Percentiles rank a stretch among this genome's conserved stretches.
Conservation (phyloP, 2,113 vertebrate species). For the Triplophysa tibetana region DNA sequence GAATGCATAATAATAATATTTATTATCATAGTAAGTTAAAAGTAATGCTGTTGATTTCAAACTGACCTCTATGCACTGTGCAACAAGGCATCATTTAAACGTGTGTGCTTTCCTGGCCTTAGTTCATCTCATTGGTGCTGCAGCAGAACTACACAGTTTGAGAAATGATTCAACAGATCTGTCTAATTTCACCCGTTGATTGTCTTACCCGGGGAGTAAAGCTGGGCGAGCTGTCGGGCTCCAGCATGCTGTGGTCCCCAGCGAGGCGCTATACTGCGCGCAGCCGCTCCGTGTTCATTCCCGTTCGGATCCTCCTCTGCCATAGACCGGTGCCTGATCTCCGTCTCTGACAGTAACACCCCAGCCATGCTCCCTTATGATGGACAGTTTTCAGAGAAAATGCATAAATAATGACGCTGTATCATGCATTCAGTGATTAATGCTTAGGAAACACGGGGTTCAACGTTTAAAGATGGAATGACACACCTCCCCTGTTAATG, state of each 20-base stretch:
- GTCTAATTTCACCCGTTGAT: not conserved
- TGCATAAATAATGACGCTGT: slow-evolving; percentile 55
- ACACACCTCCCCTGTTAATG: slow-evolving; percentile 42
- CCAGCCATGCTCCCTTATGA: slow-evolving; percentile 64
- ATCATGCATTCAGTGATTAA: slow-evolving; percentile 15
- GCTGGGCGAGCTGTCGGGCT: slow-evolving; percentile 73
- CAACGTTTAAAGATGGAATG: slow-evolving; percentile 10
- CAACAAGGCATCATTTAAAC: not conserved
- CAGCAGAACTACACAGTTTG: not conserved
- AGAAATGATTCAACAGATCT: not conserved
- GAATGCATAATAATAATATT: too few relatives aligned
- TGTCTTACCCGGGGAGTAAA: slow-evolving; percentile 76
- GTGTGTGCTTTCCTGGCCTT: not conserved
- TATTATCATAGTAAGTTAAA: not conserved
- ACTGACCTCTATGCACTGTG: not conserved
- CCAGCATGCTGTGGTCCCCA: slow-evolving; percentile 80
- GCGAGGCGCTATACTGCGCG: slow-evolving; percentile 71
- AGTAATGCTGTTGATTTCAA: not conserved
- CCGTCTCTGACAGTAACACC: slow-evolving; percentile 74
- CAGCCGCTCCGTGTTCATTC: slow-evolving; percentile 77
- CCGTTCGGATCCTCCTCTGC: slow-evolving; percentile 81
- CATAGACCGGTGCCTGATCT: slow-evolving; percentile 77
- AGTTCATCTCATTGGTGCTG: not conserved
- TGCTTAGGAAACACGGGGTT: not conserved
- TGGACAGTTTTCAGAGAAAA: slow-evolving; percentile 52